Evolutionary conservation across 2,113 vertebrate species (phyloP), one percentile per base, ranked within the genome.

Genomic region (Epinephelus cyanopodus): DNA sequence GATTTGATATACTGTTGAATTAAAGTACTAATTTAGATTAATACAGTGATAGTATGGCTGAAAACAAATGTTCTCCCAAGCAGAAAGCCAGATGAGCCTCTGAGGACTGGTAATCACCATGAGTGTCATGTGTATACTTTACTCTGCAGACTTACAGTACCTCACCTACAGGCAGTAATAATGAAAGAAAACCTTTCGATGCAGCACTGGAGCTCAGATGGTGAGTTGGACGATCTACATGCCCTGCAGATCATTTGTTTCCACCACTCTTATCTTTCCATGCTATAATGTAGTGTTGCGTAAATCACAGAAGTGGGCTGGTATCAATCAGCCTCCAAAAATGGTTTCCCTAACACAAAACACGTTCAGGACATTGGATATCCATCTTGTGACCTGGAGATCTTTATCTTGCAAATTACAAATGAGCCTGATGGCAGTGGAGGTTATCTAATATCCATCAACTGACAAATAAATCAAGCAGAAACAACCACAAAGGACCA

Each of bases 381-480:
- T 81, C 86, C 27, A 70, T 82, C 81, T 77, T 71, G 2, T 77
- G 75, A 85, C 66, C 71, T 77, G 23, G 21, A 85, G 86, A 90
- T 90, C 57, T 83, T 90, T 84, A 87, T 90, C 87, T 82, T 57
- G 42, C 48, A 83, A 84, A 87, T 88, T 75, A 75, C 52, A 78
- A 86, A 86, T 87, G 69, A 85, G 67, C 25, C 74, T 60, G 37
- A 80, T 84, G 75, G 68, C 84, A 75, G 81, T 54, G 39, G 25
- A 83, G 17, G 62, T 87, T 84, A 81, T 89, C 88, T 81, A 87
- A 90, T 88, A 88, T 80, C 77, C 84, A 82, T 83, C 65, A 76
- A 27, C 83, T 83, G 78, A 85, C 65, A 77, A 66, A 76, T 89
- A 84, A 80, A 89, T 84, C 79, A 81, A 74, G 33, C 79, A 64